phyloP scores from a whole-genome alignment of 2,888 invertebrate species.

The Eretmocerus hayati region DNA sequence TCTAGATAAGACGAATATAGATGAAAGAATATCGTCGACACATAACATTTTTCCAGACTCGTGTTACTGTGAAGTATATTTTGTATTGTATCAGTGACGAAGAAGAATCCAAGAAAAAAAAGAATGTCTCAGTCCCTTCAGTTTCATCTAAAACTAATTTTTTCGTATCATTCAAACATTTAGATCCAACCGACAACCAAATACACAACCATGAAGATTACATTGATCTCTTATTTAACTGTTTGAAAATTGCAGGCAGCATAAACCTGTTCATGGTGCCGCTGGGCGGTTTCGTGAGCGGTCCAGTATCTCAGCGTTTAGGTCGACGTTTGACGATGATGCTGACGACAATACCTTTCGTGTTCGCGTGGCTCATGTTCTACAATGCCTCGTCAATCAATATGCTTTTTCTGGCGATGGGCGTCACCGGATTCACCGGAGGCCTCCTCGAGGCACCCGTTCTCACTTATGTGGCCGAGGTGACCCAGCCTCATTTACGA shows the following conservation, averaged over 20 bases:
- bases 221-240: no score
- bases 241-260: constrained; percentile 65
- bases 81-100: no score
- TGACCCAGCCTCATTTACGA: constrained; percentile 71
- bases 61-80: no score
- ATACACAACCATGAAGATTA: no score
- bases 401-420: constrained; percentile 64
- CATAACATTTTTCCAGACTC: no score
- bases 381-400: constrained; percentile 57
- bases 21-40: no score
- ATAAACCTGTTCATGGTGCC: constrained; percentile 75
- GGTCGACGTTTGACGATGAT: constrained; percentile 69
- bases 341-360: constrained; percentile 53
- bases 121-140: no score
- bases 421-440: constrained; percentile 68
- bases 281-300: constrained; percentile 69
- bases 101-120: no score
- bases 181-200: no score
- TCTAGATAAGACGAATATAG: no score
- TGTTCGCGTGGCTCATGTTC: constrained; percentile 68
- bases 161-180: no score
- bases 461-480: constrained; percentile 76
- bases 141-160: no score
- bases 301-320: constrained; percentile 61
- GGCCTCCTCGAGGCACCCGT: constrained; percentile 77